These are phyloP conservation scores for Diprion similis DNA, from an alignment of 1,140 invertebrate species.

Conservation along the genomic window DNA sequence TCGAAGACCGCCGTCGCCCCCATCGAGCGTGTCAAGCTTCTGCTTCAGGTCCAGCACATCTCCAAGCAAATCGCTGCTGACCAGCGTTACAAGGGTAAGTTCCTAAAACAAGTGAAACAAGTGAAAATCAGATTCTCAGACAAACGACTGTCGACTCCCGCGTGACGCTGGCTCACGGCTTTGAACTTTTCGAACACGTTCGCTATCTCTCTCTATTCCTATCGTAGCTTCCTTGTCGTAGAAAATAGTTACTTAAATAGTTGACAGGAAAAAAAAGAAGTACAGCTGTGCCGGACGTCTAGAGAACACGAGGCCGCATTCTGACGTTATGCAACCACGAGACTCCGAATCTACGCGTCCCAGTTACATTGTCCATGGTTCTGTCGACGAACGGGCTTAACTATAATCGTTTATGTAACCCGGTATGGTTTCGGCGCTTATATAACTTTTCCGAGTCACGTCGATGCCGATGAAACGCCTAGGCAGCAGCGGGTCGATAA, in stretches of 20 bases:
- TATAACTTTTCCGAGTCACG: slow-evolving; percentile 30
- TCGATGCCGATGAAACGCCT: neutral
- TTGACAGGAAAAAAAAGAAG: no score
- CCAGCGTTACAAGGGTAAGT: slow-evolving; percentile 82
- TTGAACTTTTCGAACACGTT: neutral
- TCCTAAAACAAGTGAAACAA: neutral
- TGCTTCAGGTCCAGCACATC: slow-evolving; percentile 88
- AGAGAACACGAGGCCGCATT: neutral
- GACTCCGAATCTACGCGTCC: neutral
- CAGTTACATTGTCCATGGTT: neutral
- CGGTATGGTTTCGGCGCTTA: slow-evolving; percentile 32
- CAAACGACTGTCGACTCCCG: neutral
- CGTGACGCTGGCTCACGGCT: neutral
- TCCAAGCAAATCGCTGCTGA: slow-evolving; percentile 83
- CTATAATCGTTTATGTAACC: slow-evolving; percentile 39
- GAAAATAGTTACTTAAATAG: no score
- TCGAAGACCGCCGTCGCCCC: slow-evolving; percentile 88
- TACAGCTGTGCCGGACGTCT: no score
- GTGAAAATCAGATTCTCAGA: neutral
- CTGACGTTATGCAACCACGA: neutral
- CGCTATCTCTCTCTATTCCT: no score
- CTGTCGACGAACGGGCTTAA: neutral
- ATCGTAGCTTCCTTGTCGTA: no score
- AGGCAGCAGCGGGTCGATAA: slow-evolving; percentile 46
- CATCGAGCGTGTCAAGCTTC: slow-evolving; percentile 90